Percentiles rank a stretch among this genome's conserved stretches.
Evolutionary conservation across 1,140 invertebrate species (phyloP).

Genomic region (Leptopilina clavipes): DNA sequence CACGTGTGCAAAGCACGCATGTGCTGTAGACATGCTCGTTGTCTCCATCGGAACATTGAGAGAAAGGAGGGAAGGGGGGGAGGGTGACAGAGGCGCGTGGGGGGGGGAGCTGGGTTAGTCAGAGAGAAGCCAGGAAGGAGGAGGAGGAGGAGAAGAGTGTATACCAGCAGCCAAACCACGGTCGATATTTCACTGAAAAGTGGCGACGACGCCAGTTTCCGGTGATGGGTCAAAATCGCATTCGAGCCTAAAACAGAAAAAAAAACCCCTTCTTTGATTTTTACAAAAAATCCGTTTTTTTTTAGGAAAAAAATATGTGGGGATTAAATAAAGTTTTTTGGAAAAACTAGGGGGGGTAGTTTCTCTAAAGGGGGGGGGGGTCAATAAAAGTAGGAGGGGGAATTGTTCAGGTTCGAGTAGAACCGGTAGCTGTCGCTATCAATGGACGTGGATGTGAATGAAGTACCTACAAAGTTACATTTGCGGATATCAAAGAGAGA

Average conservation of each 20-base stretch:
- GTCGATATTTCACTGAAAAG: constrained; percentile 67
- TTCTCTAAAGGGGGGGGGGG: background rate
- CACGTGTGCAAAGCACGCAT: constrained; percentile 32
- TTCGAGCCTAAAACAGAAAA: constrained; percentile 20
- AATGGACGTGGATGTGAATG: constrained; percentile 61
- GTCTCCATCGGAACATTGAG: constrained; percentile 37
- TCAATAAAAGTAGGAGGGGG: background rate
- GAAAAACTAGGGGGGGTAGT: no score
- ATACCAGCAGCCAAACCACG: constrained; percentile 50
- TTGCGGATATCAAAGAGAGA: constrained; percentile 68
- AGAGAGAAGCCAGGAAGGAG: constrained; percentile 32
- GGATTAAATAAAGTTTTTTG: no score
- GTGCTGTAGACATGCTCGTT: constrained; percentile 36
- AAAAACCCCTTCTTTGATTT: background rate
- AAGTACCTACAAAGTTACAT: constrained; percentile 61
- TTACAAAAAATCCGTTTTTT: background rate
- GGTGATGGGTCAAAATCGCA: constrained; percentile 57
- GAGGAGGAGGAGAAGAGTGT: constrained; percentile 46
- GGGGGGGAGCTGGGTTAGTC: constrained; percentile 32
- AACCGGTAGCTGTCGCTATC: constrained; percentile 30
- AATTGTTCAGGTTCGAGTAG: background rate
- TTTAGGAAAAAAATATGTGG: no score
- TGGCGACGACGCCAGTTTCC: constrained; percentile 52
- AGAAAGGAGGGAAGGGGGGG: constrained; percentile 21
- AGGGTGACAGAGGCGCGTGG: background rate